Evolutionary conservation across 2,113 vertebrate genomes (phyloP).

Genomic region (Forbesichthys papilliferus): DNA sequence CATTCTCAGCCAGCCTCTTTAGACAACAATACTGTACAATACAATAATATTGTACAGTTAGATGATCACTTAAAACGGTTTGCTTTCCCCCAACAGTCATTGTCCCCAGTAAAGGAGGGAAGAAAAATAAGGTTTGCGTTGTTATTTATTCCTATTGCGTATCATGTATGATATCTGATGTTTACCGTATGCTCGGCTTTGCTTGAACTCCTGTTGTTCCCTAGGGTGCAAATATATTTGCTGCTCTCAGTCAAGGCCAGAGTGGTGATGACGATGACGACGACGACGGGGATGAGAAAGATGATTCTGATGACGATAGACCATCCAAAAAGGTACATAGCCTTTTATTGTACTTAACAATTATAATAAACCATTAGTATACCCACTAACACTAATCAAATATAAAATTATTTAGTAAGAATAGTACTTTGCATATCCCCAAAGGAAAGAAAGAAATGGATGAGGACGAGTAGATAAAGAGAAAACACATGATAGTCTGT

Average conservation of each 20-base stretch:
- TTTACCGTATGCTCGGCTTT: neutral
- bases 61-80: neutral
- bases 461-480: no score
- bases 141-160: neutral
- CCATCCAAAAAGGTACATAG: constrained; percentile 49
- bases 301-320: constrained; percentile 46
- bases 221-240: constrained; percentile 86
- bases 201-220: constrained; percentile 10
- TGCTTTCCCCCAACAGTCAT: constrained; percentile 47
- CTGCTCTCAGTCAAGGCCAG: constrained; percentile 82
- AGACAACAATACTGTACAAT: neutral
- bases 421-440: no score
- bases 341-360: constrained; percentile 1
- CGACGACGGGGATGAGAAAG: constrained; percentile 62
- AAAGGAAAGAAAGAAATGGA: no score
- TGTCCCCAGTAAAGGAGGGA: constrained; percentile 60
- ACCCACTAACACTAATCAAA: neutral
- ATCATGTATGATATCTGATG: neutral
- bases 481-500: no score
- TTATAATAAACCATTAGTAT: neutral
- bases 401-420: neutral
- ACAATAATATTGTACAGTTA: neutral
- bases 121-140: constrained; percentile 69
- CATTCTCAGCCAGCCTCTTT: neutral
- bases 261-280: constrained; percentile 70